Evolutionary conservation across 2,888 invertebrate genomes (phyloP).

Genomic region (Drosophila stalkeri): DNA sequence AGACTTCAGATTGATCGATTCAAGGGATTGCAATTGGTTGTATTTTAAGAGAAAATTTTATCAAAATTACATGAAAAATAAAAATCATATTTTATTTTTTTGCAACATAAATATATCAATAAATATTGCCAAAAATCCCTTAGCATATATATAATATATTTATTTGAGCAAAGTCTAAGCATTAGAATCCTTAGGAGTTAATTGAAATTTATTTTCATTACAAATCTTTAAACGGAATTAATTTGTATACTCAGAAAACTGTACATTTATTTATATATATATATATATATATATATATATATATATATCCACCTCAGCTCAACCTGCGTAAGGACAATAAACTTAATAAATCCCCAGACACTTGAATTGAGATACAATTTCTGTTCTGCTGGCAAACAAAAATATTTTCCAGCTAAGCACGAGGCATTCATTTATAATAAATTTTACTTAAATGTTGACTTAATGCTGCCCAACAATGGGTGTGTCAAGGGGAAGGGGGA

Average conservation of each 20-base stretch:
- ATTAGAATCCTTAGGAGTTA: background rate
- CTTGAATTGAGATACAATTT: constrained; percentile 6
- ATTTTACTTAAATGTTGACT: constrained; percentile 48
- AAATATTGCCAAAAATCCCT: background rate
- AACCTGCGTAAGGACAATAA: background rate
- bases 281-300: background rate
- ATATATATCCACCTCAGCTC: background rate
- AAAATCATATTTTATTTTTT: background rate
- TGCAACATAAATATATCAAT: background rate
- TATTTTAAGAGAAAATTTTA: background rate
- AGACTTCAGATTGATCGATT: background rate
- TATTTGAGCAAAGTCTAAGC: background rate
- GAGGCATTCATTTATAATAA: constrained; percentile 52
- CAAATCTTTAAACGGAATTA: background rate
- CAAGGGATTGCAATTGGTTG: background rate
- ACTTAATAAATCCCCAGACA: constrained; percentile 1
- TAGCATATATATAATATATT: background rate
- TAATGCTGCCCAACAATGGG: constrained; percentile 54
- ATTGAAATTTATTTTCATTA: background rate
- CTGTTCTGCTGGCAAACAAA: background rate
- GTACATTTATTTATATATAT: too few relatives aligned
- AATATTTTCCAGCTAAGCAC: constrained; percentile 18
- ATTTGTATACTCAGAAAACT: background rate
- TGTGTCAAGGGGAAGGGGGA: constrained; percentile 18
- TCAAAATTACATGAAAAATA: background rate